phyloP scores from a whole-genome alignment of 2,113 vertebrate species.

The Macrotis lagotis region DNA sequence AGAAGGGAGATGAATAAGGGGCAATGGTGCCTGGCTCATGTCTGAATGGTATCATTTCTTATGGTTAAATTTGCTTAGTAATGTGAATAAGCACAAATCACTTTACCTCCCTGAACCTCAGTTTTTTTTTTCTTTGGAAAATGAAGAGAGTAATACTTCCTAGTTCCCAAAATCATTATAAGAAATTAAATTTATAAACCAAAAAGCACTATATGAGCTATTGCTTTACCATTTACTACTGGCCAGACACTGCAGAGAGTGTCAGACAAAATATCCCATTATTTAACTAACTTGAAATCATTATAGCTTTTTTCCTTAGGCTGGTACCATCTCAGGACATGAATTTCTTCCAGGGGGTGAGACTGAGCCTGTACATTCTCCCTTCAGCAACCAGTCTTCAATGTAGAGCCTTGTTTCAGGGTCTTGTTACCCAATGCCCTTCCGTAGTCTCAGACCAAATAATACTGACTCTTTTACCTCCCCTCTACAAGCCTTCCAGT shows the following conservation, averaged over 20 bases:
- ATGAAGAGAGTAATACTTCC: not conserved
- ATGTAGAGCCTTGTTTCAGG: not conserved
- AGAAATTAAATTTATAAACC: not conserved
- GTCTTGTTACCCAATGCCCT: not conserved
- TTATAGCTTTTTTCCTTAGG: not conserved
- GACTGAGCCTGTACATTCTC: not conserved
- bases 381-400: not conserved
- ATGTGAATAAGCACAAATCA: not conserved
- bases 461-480: not conserved
- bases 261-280: not conserved
- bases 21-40: rapidly evolving
- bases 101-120: not conserved
- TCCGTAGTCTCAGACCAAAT: not conserved
- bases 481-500: not conserved
- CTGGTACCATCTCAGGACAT: not conserved
- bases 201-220: rapidly evolving
- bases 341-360: not conserved
- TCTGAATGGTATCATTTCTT: not conserved
- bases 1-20: not conserved
- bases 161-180: rapidly evolving
- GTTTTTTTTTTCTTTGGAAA: not conserved
- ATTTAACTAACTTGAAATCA: not conserved
- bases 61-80: not conserved
- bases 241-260: not conserved
- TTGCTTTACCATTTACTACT: rapidly evolving